Evolutionary conservation across 2,888 invertebrate species (phyloP).

Genomic region (Carcina quercana): DNA sequence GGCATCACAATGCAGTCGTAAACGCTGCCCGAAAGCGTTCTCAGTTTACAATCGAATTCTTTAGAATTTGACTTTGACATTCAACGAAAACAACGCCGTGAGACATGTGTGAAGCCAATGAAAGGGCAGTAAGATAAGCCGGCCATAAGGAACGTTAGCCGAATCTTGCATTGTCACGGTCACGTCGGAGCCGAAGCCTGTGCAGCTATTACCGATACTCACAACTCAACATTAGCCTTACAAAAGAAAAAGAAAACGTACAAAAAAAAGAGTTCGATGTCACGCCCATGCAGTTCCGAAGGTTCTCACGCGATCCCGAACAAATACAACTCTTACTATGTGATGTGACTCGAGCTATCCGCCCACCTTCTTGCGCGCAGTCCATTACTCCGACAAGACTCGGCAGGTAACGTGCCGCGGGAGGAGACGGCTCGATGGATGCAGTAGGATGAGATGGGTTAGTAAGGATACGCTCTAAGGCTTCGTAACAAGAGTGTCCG

Average conservation of each 20-base stretch:
- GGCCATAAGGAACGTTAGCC: slow-evolving; percentile 20
- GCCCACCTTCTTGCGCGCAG: slow-evolving; percentile 30
- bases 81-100: slow-evolving; percentile 21
- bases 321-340: slow-evolving; percentile 55
- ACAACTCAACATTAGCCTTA: slow-evolving; percentile 49
- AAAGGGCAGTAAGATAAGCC: no score
- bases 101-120: slow-evolving; percentile 34
- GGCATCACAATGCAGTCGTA: slow-evolving; percentile 22
- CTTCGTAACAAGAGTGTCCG: slow-evolving; percentile 51
- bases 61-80: slow-evolving; percentile 10
- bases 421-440: slow-evolving; percentile 31
- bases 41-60: slow-evolving; percentile 12
- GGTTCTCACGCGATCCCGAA: slow-evolving; percentile 66
- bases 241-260: slow-evolving; percentile 42
- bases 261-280: slow-evolving; percentile 61
- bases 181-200: slow-evolving; percentile 46
- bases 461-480: slow-evolving; percentile 42
- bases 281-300: slow-evolving; percentile 68
- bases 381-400: slow-evolving; percentile 28
- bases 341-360: slow-evolving; percentile 44
- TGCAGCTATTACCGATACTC: slow-evolving; percentile 51
- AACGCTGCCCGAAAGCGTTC: slow-evolving; percentile 11
- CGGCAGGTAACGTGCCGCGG: slow-evolving; percentile 10
- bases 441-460: slow-evolving; percentile 15
- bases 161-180: slow-evolving; percentile 55